Percentiles rank a stretch among this genome's conserved stretches.
These are phyloP conservation scores for Drosophila leonis DNA, from an alignment of 2,888 invertebrate genomes.

Conservation along the genomic window DNA sequence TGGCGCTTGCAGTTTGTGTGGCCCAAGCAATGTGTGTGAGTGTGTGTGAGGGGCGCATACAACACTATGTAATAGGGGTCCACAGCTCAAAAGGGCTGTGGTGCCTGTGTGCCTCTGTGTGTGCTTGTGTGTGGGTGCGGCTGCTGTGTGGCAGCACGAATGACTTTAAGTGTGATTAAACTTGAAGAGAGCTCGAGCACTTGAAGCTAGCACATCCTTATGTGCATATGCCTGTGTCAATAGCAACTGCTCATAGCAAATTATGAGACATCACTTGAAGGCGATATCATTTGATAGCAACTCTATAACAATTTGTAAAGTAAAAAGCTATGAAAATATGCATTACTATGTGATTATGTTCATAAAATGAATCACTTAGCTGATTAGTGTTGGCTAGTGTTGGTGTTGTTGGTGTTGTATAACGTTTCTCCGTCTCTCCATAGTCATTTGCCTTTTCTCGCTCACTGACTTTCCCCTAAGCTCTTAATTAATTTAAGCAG, in stretches of 20 bases:
- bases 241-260: neutral
- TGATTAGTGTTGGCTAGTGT: neutral
- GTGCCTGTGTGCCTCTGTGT: slow-evolving; percentile 17
- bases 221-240: neutral
- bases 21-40: slow-evolving; percentile 2
- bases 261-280: neutral
- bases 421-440: neutral
- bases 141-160: slow-evolving; percentile 1
- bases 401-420: too few species aligned
- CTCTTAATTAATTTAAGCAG: slow-evolving; percentile 36
- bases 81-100: slow-evolving; percentile 28
- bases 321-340: neutral
- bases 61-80: slow-evolving; percentile 35
- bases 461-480: neutral
- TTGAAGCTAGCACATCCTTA: neutral
- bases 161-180: slow-evolving; percentile 31
- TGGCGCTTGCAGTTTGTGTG: slow-evolving; percentile 6
- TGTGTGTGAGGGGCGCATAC: slow-evolving; percentile 3
- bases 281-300: neutral
- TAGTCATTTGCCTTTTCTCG: too few species aligned
- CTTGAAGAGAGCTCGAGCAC: slow-evolving; percentile 1
- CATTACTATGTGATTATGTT: neutral
- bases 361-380: neutral
- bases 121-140: slow-evolving; percentile 3
- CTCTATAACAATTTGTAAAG: neutral